A percentile compares a stretch with the other conserved stretches of the same genome.
Evolutionary conservation across 37 sponge, comb jelly and placozoan species (phyloP).

Genomic region (Agelas oroides): DNA sequence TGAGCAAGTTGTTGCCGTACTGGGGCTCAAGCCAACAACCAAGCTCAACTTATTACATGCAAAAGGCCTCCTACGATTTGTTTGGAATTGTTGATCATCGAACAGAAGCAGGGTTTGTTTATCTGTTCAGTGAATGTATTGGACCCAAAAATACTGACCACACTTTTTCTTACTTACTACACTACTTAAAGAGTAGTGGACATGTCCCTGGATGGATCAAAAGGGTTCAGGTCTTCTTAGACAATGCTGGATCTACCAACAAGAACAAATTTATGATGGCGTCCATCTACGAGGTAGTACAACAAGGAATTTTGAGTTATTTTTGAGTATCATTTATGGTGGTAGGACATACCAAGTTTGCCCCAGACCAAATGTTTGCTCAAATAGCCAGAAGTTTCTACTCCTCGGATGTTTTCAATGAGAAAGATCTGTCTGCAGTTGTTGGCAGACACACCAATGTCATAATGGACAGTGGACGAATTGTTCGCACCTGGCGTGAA

Average conservation of each 20-base stretch:
- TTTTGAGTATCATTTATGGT: conserved; percentile 38
- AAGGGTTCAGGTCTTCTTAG: conserved; percentile 29
- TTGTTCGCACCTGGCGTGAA: conserved; percentile 25
- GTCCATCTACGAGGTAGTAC: conserved; percentile 20
- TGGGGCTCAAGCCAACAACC: conserved; percentile 32
- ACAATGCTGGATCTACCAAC: conserved; percentile 39
- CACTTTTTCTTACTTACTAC: conserved; percentile 9
- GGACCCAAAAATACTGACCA: conserved; percentile 45
- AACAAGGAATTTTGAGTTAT: not conserved
- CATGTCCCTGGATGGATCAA: conserved; percentile 14
- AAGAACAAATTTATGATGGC: conserved; percentile 28
- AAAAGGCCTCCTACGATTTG: conserved; percentile 32
- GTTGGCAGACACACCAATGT: not conserved
- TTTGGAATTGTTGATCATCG: conserved; percentile 45
- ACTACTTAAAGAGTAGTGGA: conserved; percentile 7
- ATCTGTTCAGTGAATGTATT: conserved; percentile 21
- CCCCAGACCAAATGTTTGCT: conserved; percentile 45
- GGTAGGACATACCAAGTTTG: conserved; percentile 50
- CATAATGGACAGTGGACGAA: conserved; percentile 15
- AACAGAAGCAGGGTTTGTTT: not conserved
- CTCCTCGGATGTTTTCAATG: conserved; percentile 29
- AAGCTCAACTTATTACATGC: conserved; percentile 44
- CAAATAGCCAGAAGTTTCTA: not conserved
- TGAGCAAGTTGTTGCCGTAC: conserved; percentile 20
- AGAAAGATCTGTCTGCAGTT: conserved; percentile 29